phyloP scores from a whole-genome alignment of 2,797 vertebrate genomes.

The Liasis olivaceus region DNA sequence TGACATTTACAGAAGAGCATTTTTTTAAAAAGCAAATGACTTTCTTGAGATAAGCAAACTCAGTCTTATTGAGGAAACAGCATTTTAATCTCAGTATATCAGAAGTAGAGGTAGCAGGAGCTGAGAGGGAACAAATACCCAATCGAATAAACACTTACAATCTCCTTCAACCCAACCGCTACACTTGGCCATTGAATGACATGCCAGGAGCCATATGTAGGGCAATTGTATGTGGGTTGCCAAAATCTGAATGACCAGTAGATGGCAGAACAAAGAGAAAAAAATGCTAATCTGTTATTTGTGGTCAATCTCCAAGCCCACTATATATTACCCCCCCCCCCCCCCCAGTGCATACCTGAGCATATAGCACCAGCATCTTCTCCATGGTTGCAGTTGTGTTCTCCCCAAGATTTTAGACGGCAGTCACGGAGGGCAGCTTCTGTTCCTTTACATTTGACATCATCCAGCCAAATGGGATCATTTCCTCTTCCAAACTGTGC shows the following conservation, averaged over 20 bases:
- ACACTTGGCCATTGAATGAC: neutral
- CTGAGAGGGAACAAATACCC: neutral
- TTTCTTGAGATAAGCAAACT: neutral
- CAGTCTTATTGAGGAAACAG: neutral
- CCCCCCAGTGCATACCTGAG: slow-evolving; percentile 41
- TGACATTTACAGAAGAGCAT: neutral
- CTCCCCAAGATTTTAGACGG: neutral
- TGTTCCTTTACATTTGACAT: neutral
- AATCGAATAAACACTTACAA: neutral
- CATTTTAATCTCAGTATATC: neutral
- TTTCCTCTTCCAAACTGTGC: slow-evolving; percentile 32
- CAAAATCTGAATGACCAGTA: neutral
- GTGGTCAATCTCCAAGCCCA: neutral
- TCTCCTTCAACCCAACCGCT: neutral
- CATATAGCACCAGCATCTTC: slow-evolving; percentile 50
- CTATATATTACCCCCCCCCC: neutral
- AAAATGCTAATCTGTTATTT: neutral
- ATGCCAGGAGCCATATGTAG: neutral
- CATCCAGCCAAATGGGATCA: slow-evolving; percentile 26
- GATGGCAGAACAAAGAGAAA: neutral
- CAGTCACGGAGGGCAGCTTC: slow-evolving; percentile 39
- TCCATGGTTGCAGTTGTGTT: slow-evolving; percentile 39
- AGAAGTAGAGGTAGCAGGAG: neutral
- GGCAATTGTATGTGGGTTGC: neutral
- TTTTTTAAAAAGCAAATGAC: neutral